Base-by-base conservation (phyloP, 35 echinoderm and acorn worm genomes). In the Ophiothrix spiculata region DNA sequence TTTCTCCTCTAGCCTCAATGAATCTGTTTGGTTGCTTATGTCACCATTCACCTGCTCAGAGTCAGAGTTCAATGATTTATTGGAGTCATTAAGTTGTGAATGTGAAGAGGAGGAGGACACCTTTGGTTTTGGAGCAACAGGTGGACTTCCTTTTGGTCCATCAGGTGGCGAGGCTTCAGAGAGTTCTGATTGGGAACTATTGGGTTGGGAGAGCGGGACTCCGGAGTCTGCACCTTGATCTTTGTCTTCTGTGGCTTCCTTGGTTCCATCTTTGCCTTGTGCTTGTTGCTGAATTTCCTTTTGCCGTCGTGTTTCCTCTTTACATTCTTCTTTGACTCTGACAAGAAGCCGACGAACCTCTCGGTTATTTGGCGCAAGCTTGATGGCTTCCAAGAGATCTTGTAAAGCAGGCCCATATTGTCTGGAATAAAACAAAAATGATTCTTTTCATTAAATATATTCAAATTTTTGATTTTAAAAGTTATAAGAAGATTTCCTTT, bases 311-410 rank as follows among this genome's bases (percentile, higher is more conserved):
- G 96, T 90, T 29, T 99, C 91, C 35, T 99, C 96, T 81, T 99
- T 99, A 56, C 96, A 99, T 83, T 99, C 96, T 69, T 99, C 96
- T 41, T 99, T 99, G 6, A 99, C 96, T 42, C 96, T 81, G 1
- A 94, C 89, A 0, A 99, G 88, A 36, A 99, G 85, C 38, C 96
- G 81, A 25, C 96, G 81, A 13, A 99, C 92, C 56, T 99, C 96
- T 0, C 92, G 63, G 86, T 99, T 99, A 81, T 87, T 94, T 39
- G 96, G 96, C 37, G 96, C 96, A 35, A 99, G 88, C 79, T 99
- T 93, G 34, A 99, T 80, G 35, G 96, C 96, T 64, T 99, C 92
- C 36, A 99, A 38, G 35, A 99, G 56, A 78, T 99, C 96, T 80
- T 99, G 96, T 32, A 99, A 74, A 25, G 96, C 96, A 39, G 92